Percentiles rank a stretch among this genome's conserved stretches.
Evolutionary conservation across 2,888 invertebrate genomes (phyloP).

Genomic region (Trachelus tabidus): DNA sequence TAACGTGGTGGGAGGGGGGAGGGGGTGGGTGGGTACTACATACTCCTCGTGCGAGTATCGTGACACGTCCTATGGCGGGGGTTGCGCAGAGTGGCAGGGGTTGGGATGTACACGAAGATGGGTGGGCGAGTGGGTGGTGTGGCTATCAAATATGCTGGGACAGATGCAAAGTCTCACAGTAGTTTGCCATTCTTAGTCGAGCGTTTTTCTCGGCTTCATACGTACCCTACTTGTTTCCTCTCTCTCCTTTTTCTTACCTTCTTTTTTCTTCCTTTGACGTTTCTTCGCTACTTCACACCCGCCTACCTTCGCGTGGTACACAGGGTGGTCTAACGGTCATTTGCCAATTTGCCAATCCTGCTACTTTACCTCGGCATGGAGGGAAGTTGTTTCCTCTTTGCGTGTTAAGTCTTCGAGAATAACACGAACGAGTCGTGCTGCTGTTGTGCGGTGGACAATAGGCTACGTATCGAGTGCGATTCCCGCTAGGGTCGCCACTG

Average conservation of each 20-base stretch:
- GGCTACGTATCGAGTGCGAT: neutral
- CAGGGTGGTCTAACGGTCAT: neutral
- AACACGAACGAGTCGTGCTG: neutral
- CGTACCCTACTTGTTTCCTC: slow-evolving; percentile 13
- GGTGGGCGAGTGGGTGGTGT: slow-evolving; percentile 11
- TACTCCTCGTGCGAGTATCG: neutral
- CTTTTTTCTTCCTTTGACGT: slow-evolving; percentile 17
- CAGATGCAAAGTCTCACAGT: slow-evolving; percentile 64
- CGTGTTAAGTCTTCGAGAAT: neutral
- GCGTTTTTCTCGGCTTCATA: slow-evolving; percentile 32
- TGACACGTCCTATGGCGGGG: neutral
- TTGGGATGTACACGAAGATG: slow-evolving; percentile 8
- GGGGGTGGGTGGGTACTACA: neutral
- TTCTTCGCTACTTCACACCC: neutral
- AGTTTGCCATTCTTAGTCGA: slow-evolving; percentile 61
- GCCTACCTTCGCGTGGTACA: neutral
- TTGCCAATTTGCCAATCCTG: neutral
- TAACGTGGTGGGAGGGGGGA: neutral
- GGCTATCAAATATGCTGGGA: slow-evolving; percentile 62
- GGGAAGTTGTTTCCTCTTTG: neutral
- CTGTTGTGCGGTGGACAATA: neutral
- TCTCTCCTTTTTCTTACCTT: slow-evolving; percentile 17
- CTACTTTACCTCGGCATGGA: neutral
- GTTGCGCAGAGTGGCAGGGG: neutral
- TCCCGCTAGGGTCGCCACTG: neutral